These are phyloP conservation scores for Caenorhabditis brenneri DNA, from an alignment of 1,140 invertebrate genomes.

Conservation along the genomic window DNA sequence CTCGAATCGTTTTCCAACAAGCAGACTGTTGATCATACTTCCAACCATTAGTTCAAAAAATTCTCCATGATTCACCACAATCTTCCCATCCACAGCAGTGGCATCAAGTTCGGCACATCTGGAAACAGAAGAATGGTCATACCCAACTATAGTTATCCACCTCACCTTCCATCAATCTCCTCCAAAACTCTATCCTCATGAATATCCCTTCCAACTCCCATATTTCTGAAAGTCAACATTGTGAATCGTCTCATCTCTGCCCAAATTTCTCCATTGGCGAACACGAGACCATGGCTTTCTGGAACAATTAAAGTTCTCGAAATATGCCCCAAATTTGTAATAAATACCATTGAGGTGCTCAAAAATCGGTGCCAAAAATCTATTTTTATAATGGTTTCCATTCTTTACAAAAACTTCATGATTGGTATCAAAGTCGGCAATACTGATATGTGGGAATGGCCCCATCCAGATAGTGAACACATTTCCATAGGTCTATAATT, in stretches of 20 bases:
- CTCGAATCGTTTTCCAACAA: slow-evolving; percentile 47
- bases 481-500: slow-evolving; percentile 10
- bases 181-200: slow-evolving; percentile 54
- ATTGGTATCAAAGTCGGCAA: slow-evolving; percentile 1
- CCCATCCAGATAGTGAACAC: slow-evolving; percentile 43
- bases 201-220: slow-evolving; percentile 50
- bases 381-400: neutral
- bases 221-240: slow-evolving; percentile 49
- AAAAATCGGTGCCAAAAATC: neutral
- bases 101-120: neutral
- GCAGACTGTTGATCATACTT: slow-evolving; percentile 48
- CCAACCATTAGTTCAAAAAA: slow-evolving; percentile 36
- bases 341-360: neutral
- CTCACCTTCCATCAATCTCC: slow-evolving; percentile 42
- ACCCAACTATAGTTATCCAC: too few relatives aligned
- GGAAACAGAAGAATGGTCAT: too few relatives aligned
- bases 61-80: neutral
- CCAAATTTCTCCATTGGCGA: slow-evolving; percentile 47
- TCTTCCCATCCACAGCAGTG: neutral
- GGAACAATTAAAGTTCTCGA: neutral
- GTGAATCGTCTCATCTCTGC: slow-evolving; percentile 53
- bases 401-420: slow-evolving; percentile 25
- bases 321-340: too few relatives aligned
- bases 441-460: slow-evolving; percentile 22
- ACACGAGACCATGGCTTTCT: slow-evolving; percentile 41